Percentiles rank a stretch among this genome's conserved stretches.
phyloP scores from a whole-genome alignment of 2,888 invertebrate genomes.

The Bedellia somnulentella region DNA sequence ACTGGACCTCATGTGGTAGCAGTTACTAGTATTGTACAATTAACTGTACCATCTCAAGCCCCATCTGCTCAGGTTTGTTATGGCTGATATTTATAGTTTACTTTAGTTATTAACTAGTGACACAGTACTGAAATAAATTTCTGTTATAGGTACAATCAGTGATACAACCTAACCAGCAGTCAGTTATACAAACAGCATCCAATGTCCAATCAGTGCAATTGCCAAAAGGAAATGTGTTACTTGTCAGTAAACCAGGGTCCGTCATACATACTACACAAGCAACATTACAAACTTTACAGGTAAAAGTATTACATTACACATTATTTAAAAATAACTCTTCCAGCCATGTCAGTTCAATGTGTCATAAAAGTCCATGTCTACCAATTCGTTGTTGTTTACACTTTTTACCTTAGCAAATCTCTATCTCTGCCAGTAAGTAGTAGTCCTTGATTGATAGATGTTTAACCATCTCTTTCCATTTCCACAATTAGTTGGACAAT shows the following conservation, averaged over 20 bases:
- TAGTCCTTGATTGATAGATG: too few species aligned
- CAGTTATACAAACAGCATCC: constrained; percentile 91
- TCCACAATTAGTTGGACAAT: too few species aligned
- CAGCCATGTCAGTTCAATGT: constrained; percentile 3
- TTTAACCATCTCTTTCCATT: too few species aligned
- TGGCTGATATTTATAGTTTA: constrained; percentile 3
- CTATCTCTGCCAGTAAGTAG: too few species aligned
- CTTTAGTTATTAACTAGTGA: too few species aligned
- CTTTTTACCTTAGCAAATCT: too few species aligned
- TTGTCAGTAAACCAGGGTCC: constrained; percentile 87
- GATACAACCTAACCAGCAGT: constrained; percentile 94
- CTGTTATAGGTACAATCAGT: constrained; percentile 85
- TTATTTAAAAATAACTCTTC: neutral
- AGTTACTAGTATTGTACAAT: constrained; percentile 82
- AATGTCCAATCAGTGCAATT: constrained; percentile 81
- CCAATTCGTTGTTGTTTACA: too few species aligned
- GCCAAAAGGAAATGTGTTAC: constrained; percentile 86
- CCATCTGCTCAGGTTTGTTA: constrained; percentile 66
- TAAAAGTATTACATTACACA: constrained; percentile 21
- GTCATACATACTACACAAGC: constrained; percentile 92
- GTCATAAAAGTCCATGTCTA: too few species aligned
- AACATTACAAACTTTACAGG: constrained; percentile 83
- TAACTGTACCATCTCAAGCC: constrained; percentile 70
- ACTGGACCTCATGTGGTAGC: constrained; percentile 47
- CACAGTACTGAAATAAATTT: too few species aligned